Evolutionary conservation across 2,888 invertebrate genomes (phyloP).

Genomic region (Clunio marinus): DNA sequence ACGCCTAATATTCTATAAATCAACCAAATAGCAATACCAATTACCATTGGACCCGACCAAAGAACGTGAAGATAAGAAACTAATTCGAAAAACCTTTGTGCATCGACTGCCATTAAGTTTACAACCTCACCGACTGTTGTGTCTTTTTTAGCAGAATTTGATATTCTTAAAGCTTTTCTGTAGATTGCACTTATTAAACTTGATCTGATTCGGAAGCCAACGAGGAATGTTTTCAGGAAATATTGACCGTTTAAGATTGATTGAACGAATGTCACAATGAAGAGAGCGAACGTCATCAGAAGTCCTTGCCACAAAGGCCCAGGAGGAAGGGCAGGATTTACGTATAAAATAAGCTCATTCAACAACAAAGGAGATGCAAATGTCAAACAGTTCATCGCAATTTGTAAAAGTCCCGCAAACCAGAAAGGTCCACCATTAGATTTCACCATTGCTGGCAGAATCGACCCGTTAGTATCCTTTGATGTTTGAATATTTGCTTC

Average conservation of each 20-base stretch:
- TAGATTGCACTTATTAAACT: constrained; percentile 56
- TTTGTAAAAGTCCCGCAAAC: constrained; percentile 37
- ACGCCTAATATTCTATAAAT: constrained; percentile 54
- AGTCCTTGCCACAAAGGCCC: constrained; percentile 56
- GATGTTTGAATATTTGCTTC: neutral
- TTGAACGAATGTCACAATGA: constrained; percentile 53
- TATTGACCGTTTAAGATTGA: constrained; percentile 57
- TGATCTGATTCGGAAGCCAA: constrained; percentile 57
- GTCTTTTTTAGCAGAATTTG: constrained; percentile 48
- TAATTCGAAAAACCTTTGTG: constrained; percentile 52
- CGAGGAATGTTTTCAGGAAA: constrained; percentile 54
- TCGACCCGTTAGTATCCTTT: constrained; percentile 36
- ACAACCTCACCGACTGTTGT: constrained; percentile 54
- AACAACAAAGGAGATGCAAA: constrained; percentile 40
- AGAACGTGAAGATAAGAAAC: constrained; percentile 52
- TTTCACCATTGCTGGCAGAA: constrained; percentile 37
- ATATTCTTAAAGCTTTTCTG: constrained; percentile 52
- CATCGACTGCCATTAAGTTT: constrained; percentile 54
- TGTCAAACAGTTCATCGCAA: constrained; percentile 29
- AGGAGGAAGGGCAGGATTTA: constrained; percentile 41
- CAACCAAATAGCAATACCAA: constrained; percentile 54
- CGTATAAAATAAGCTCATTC: constrained; percentile 23
- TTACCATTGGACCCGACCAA: constrained; percentile 56
- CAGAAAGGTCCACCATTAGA: constrained; percentile 40
- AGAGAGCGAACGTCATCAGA: constrained; percentile 54